Evolutionary conservation across 2,113 vertebrate genomes (phyloP).

Genomic region (Oncorhynchus mykiss): DNA sequence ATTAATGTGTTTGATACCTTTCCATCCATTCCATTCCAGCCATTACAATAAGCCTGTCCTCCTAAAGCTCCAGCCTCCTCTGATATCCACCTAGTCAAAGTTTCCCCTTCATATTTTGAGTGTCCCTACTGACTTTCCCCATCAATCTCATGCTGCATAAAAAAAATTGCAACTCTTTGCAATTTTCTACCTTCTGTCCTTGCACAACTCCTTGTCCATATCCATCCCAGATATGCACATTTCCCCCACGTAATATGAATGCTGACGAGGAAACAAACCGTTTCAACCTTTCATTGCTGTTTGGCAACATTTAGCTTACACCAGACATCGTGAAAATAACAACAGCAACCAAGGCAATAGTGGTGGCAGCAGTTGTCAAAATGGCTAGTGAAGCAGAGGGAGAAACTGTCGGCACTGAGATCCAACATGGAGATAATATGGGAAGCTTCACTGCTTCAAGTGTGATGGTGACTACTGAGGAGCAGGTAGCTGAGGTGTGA

Average conservation of each 20-base stretch:
- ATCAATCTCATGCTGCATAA: too few species aligned
- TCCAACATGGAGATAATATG: conserved; percentile 66
- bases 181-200: neutral
- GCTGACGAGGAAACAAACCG: neutral
- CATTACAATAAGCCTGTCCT: too few species aligned
- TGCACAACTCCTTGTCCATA: neutral
- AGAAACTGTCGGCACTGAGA: conserved; percentile 66
- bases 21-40: too few species aligned
- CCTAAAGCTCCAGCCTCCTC: too few species aligned
- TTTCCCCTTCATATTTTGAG: too few species aligned
- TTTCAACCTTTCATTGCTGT: neutral
- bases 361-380: neutral
- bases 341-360: neutral
- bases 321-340: neutral
- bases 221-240: neutral
- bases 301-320: neutral
- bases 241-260: neutral
- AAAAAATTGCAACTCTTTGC: neutral
- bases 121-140: too few species aligned
- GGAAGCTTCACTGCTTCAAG: too few species aligned
- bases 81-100: too few species aligned
- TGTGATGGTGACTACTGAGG: too few species aligned
- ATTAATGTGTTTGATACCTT: too few species aligned
- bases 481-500: too few species aligned
- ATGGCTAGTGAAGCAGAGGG: conserved; percentile 72